phyloP scores from a whole-genome alignment of 2,888 invertebrate species.

The Scaptomyza cyrtandrae region DNA sequence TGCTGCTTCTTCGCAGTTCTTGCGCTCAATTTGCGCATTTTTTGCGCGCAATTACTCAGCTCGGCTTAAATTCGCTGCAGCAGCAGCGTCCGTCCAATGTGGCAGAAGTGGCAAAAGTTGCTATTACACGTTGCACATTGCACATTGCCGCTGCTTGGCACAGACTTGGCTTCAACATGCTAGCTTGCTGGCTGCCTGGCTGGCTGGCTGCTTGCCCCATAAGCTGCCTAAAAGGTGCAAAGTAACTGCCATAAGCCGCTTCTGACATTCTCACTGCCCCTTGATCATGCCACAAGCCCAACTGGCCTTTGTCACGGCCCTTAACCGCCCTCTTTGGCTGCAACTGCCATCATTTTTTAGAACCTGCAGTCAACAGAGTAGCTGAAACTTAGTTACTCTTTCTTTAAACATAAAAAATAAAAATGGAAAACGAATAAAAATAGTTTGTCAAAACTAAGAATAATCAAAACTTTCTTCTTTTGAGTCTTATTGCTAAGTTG shows the following conservation, averaged over 20 bases:
- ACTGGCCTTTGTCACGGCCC: not conserved
- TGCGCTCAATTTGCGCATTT: constrained; percentile 82
- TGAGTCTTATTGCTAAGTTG: no score
- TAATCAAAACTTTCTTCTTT: no score
- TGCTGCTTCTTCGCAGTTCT: constrained; percentile 32
- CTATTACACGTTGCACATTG: constrained; percentile 18
- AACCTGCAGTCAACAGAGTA: not conserved
- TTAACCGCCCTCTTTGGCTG: not conserved
- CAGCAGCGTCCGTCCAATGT: constrained; percentile 9
- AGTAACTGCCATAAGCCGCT: constrained; percentile 75
- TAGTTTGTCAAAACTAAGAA: not conserved
- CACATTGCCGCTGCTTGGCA: constrained; percentile 6
- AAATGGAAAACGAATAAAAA: not conserved
- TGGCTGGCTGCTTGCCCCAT: constrained; percentile 29
- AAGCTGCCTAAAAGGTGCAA: constrained; percentile 75
- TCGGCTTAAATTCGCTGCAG: constrained; percentile 61
- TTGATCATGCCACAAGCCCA: constrained; percentile 2
- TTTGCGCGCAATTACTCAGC: constrained; percentile 82
- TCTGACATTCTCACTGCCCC: constrained; percentile 36
- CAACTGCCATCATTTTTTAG: constrained; percentile 50
- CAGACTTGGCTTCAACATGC: constrained; percentile 51
- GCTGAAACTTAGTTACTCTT: not conserved
- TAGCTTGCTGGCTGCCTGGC: not conserved
- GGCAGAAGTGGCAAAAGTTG: constrained; percentile 31
- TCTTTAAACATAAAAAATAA: no score